These are phyloP conservation scores for Clarias batrachus DNA, from an alignment of 2,113 vertebrate species.

Conservation along the genomic window DNA sequence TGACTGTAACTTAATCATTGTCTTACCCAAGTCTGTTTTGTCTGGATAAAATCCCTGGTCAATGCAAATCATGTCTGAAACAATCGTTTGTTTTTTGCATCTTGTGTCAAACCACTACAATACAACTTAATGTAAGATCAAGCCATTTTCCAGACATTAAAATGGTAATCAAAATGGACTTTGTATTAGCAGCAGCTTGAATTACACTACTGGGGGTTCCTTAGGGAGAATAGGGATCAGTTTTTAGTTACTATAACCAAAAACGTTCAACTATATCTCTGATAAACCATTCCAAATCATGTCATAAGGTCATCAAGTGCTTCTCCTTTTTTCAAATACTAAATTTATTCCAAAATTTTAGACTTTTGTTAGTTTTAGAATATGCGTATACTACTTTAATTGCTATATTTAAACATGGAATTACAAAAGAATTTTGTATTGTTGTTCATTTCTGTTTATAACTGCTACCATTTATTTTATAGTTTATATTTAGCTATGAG, in stretches of 20 bases:
- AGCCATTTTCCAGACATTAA: neutral
- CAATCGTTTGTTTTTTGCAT: neutral
- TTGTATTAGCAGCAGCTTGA: neutral
- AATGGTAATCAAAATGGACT: neutral
- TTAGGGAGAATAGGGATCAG: neutral
- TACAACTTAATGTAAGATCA: neutral
- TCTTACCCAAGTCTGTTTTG: conserved; percentile 11
- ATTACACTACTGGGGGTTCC: neutral
- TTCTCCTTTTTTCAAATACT: neutral
- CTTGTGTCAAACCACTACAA: neutral
- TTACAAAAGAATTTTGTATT: neutral
- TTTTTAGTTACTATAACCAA: neutral
- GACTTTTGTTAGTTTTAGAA: neutral
- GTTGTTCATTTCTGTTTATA: neutral
- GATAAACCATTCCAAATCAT: neutral
- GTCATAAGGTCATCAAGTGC: neutral
- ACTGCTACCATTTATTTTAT: neutral
- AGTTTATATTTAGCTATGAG: neutral
- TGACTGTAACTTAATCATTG: conserved; percentile 18
- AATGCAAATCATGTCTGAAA: conserved; percentile 28
- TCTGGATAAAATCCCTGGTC: conserved; percentile 21
- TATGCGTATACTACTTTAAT: neutral
- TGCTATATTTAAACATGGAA: neutral
- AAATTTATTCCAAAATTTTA: neutral
- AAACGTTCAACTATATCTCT: neutral